Evolutionary conservation across 92 coral and sea anemone species (phyloP).

Genomic region (Epizoanthus scotinus): DNA sequence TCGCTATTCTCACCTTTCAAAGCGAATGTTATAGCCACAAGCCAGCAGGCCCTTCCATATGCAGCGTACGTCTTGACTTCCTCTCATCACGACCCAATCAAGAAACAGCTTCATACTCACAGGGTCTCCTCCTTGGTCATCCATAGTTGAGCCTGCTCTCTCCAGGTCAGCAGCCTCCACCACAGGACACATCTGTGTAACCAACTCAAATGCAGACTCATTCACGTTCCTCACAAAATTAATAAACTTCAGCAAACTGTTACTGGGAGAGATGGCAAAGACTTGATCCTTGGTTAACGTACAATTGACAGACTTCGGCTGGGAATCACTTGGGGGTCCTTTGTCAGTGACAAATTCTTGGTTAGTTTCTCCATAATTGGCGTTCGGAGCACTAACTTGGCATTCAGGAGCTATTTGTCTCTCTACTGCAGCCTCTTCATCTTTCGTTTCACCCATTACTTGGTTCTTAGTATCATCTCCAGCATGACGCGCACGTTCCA

Average conservation of each 20-base stretch:
- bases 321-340: neutral
- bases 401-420: neutral
- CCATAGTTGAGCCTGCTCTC: conserved; percentile 31
- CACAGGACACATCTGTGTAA: conserved; percentile 63
- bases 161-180: conserved; percentile 50
- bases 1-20: conserved; percentile 67
- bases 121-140: conserved; percentile 10
- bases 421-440: neutral
- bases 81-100: conserved; percentile 66
- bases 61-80: conserved; percentile 65
- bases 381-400: neutral
- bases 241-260: conserved; percentile 70
- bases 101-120: conserved; percentile 64
- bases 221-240: conserved; percentile 71
- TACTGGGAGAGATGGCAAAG: conserved; percentile 61
- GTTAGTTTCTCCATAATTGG: neutral
- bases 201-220: conserved; percentile 68
- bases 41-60: conserved; percentile 87
- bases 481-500: too few relatives aligned
- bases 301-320: neutral
- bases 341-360: neutral
- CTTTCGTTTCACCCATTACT: neutral
- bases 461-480: neutral
- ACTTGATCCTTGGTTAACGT: conserved; percentile 71
- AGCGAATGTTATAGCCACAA: conserved; percentile 89